Evolutionary conservation across 2,888 invertebrate species (phyloP).

Genomic region (Palloptera scutellata): DNA sequence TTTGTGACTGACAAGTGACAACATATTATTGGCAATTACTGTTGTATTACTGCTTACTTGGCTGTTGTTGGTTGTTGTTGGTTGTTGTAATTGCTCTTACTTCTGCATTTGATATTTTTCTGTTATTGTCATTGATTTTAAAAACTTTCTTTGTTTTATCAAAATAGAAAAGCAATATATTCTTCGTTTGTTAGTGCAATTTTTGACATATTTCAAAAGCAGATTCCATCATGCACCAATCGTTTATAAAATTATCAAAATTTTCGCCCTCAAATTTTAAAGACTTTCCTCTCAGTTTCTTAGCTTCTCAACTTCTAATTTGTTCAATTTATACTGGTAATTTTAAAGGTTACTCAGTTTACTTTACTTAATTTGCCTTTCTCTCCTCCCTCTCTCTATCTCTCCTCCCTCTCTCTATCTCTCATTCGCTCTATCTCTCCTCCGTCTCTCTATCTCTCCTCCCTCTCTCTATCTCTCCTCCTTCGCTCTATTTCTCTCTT

Average conservation of each 20-base stretch:
- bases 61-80: slow-evolving; percentile 2
- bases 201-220: too few species aligned
- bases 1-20: slow-evolving; percentile 54
- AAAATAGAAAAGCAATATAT: not conserved
- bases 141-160: not conserved
- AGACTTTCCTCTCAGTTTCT: too few species aligned
- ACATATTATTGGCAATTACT: slow-evolving; percentile 52
- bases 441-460: too few species aligned
- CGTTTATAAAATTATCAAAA: too few species aligned
- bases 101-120: not conserved
- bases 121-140: not conserved
- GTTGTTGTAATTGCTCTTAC: not conserved
- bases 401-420: too few species aligned
- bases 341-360: not conserved
- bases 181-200: not conserved
- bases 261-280: too few species aligned
- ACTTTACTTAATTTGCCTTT: too few species aligned
- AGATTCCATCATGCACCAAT: too few species aligned
- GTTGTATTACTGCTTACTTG: not conserved
- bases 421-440: too few species aligned
- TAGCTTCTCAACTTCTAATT: not conserved
- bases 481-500: too few species aligned
- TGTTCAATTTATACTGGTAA: not conserved
- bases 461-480: too few species aligned
- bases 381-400: too few species aligned